Base-by-base conservation (phyloP, 2,888 invertebrate species). In the Athetis lepigone region DNA sequence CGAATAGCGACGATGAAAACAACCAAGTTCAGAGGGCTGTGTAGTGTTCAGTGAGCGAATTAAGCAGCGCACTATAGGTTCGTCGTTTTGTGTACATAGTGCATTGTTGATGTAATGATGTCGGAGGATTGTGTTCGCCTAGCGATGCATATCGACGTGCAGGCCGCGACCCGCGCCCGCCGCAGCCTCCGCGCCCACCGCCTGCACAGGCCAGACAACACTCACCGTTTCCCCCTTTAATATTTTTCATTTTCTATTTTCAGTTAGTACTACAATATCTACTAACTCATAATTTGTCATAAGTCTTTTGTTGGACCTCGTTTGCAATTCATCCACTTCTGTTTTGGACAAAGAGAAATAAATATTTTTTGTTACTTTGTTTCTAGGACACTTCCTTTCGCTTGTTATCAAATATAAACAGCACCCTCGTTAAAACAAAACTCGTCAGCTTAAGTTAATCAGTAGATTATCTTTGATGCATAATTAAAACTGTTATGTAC, bases 121-220 rank as follows among this genome's bases (percentile, higher is more conserved):
- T 76, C 73, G 77, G 78, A 77, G 71, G 82, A 86, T 86, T 84
- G 86, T 85, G 81, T 76, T 59, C 75, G 77, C 61, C 68, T 80
- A 78, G 82, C 80, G 83, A 84, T 88, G 87, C 87, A 86, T 84
- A 84, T 83, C 83, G 85, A 82, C 71, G 71, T 54, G 45, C 49
- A 39, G 55, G 45, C 59, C 51, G 46, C 37, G 25, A 56, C 50
- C 33, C 40, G 16, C 39, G 4, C n/a, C 45, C 37, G 11, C 23
- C 33, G 8, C 51, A 43, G 18, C 36, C 39, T 13, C 65, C 33
- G 39, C 19, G 40, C 50, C 27, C 64, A 36, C 39, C 37, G 21
- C 11, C 39, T 39, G 40, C 49, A 47, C 62, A 57, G 54, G 51
- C 52, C 62, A 57, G 54, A 55, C 52, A 57, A 27, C 29, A 40